Conservation (phyloP, 2,797 vertebrate species). For the Tokudaia tokunoshimensis region DNA sequence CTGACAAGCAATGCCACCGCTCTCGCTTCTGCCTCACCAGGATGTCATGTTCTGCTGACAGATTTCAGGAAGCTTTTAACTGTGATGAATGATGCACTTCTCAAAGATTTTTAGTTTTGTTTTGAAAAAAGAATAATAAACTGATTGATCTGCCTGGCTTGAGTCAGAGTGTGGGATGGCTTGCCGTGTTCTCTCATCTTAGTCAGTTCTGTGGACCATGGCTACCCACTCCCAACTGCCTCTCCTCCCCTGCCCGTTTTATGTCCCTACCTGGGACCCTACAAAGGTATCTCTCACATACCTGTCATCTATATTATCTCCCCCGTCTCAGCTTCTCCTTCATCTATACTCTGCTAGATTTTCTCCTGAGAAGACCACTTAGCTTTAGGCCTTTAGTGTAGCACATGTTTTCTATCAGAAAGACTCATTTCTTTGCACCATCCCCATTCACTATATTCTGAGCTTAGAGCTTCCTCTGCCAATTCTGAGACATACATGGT, state of each 20-base stretch:
- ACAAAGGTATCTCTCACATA: no score
- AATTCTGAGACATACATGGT: background rate
- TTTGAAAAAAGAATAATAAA: conserved; percentile 73
- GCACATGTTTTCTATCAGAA: background rate
- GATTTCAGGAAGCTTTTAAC: conserved; percentile 47
- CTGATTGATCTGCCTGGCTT: conserved; percentile 10
- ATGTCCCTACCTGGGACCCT: background rate
- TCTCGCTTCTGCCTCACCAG: background rate
- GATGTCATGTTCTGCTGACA: background rate
- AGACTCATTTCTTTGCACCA: background rate
- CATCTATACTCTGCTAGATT: background rate
- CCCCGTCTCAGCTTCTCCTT: background rate
- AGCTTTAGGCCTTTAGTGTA: background rate
- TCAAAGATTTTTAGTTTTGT: conserved; percentile 45
- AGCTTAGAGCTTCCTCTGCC: background rate
- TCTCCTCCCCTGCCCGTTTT: background rate
- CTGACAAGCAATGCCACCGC: accelerated
- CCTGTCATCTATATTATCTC: background rate
- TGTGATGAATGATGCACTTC: conserved; percentile 47
- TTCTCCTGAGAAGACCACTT: background rate
- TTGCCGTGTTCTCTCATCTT: background rate
- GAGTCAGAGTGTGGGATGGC: background rate
- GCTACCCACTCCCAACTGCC: background rate
- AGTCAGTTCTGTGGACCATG: no score
- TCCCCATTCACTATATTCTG: accelerated